Evolutionary conservation across 2,888 invertebrate species (phyloP), one percentile per base, ranked within the genome.

Genomic region (Agapostemon virescens): DNA sequence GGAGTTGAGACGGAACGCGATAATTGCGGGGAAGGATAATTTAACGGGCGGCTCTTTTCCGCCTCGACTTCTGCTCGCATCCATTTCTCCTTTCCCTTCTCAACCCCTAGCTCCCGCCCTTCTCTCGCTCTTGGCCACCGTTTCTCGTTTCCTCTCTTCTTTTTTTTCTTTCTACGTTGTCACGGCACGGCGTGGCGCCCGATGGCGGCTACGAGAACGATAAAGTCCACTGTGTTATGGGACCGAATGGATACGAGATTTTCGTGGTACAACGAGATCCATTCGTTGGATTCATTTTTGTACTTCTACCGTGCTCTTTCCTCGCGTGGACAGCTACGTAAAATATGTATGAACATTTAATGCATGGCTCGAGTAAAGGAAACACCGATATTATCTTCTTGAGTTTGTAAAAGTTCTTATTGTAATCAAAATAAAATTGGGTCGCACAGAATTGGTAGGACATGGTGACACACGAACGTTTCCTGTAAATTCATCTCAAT

Each of bases 1-100:
- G 83, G 81, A 80, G 77, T 76, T 75, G 82, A 87, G 77, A 85
- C 77, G 81, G 85, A 82, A 79, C 84, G 81, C 85, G 87, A 89
- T 89, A 89, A 89, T 89, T 87, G 87, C 83, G 77, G 84, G 64
- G 78, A 87, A 88, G 87, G 87, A 88, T 87, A 89, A 88, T 89
- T 87, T 89, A 89, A 88, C 86, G 86, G 86, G 77, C 83, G 73
- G 74, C 73, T 81, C 85, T 87, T 87, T 89, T 87, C 86, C 85
- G 86, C 85, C 86, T 84, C 84, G 83, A 77, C 81, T 86, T 89
- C 86, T 84, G 81, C 81, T 79, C 69, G 64, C 68, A 63, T 79
- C 81, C 81, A 73, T 79, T 78, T 64, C 72, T 33, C 49, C 70
- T 70, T 69, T 42, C 69, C 66, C 61, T 68, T 42, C 66, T 61